Evolutionary conservation across 2,888 invertebrate genomes (phyloP).

Genomic region (Eilema caniola): DNA sequence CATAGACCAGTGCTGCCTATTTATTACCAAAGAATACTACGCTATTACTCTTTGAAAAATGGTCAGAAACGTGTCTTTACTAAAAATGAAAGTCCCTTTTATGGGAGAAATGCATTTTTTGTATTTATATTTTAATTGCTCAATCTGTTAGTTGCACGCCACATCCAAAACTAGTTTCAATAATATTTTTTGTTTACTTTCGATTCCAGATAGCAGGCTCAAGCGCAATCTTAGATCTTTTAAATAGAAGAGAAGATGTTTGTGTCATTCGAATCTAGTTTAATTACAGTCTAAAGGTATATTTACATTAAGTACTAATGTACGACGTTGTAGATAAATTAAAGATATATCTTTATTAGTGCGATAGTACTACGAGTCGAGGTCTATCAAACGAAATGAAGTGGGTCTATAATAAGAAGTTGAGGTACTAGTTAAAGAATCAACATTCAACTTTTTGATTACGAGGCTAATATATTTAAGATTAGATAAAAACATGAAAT

Average conservation of each 20-base stretch:
- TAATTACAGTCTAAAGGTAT: constrained; percentile 35
- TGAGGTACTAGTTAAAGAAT: neutral
- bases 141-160: constrained; percentile 40
- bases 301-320: constrained; percentile 46
- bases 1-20: too few species aligned
- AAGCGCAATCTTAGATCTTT: constrained; percentile 35
- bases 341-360: neutral
- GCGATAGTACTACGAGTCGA: neutral
- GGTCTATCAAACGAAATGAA: neutral
- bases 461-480: neutral
- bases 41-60: too few species aligned
- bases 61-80: constrained; percentile 32
- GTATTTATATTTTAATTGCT: constrained; percentile 45
- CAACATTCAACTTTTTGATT: neutral
- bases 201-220: constrained; percentile 36
- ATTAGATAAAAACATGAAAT: neutral
- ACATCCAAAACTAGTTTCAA: constrained; percentile 42
- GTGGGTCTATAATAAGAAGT: neutral
- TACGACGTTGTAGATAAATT: neutral
- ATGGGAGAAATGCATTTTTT: constrained; percentile 46
- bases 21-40: too few species aligned
- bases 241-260: constrained; percentile 30
- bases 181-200: constrained; percentile 48
- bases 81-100: constrained; percentile 47
- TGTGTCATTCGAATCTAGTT: constrained; percentile 44